Base-by-base conservation (phyloP, 2,113 vertebrate genomes). In the Rissa tridactyla region DNA sequence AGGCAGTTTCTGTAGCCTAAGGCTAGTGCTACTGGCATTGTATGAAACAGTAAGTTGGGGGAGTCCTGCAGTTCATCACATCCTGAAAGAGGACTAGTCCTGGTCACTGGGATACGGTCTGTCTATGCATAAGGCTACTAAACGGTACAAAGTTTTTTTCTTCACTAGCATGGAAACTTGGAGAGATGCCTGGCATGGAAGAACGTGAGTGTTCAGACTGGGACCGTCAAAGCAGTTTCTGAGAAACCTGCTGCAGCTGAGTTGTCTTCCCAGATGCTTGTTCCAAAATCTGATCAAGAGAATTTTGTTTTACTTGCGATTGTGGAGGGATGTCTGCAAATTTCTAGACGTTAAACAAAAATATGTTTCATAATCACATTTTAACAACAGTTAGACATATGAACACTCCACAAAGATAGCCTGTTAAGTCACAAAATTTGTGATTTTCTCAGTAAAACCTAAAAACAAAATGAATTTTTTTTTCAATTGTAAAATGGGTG, bases 401-500 rank as follows among this genome's bases (percentile, higher is more conserved):
- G 11, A 91, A 73, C 44, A 42, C 20, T 92, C 15, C 13, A 72
- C 11, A 42, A 58, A 79, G 51, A 71, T 23, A 92, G 25, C 27
- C 68, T 94, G 95, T 90, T 60, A 62, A 55, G 16, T 86, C 19
- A 73, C 34, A 83, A 17, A 36, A 29, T 44, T 80, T 92, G 38
- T 15, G 25, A 70, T 96, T 95, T 96, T 93, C 71, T 94, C 76
- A 82, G 40, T 92, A 88, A 97, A 84, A 95, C 36, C 42, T 42
- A 47, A 84, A 90, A 73, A 36, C 36, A 83, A 96, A 93, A 30
- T 40, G 16, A 14, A 0, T 54, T 32, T 42, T 81, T 81, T 90
- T 94, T 68, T 40, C 52, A 70, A 11, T 49, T 86, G 21, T 90
- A 29, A 70, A 80, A 52, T 60, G 15, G 20, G 25, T 94, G 60